Base-by-base conservation (phyloP, 1,140 invertebrate genomes). In the Philotrypesis tridentata region DNA sequence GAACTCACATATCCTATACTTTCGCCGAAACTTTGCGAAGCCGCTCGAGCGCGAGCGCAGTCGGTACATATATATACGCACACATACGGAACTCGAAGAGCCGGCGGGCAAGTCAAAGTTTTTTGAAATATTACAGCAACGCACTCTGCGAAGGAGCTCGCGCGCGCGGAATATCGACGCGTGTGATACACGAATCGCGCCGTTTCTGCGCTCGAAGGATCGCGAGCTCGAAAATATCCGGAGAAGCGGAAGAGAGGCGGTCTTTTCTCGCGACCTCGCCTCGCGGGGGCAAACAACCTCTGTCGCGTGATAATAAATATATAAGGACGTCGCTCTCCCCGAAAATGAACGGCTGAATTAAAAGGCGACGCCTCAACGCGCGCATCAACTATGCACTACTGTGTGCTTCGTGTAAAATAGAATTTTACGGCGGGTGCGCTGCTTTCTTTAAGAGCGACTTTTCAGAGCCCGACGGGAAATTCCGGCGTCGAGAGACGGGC, bases 251-350 rank as follows among this genome's bases (percentile, higher is more conserved):
- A n/a, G n/a, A n/a, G n/a, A n/a, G n/a, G n/a, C n/a, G n/a, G n/a
- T n/a, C 33, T 70, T 70, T 33, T n/a, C 8, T 33, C 37, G 14
- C 12, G 0, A 37, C 12, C 4, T 37, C n/a, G n/a, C n/a, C n/a
- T n/a, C n/a, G n/a, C n/a, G 12, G 31, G 86, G 85, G 87, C 82
- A 87, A 89, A 88, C 88, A 88, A 40, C 27, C 17, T 43, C 40
- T 43, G 17, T 3, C 70, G 37, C n/a, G n/a, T n/a, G n/a, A n/a
- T n/a, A n/a, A n/a, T n/a, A n/a, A n/a, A n/a, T n/a, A n/a, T n/a
- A n/a, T n/a, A n/a, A n/a, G n/a, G n/a, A n/a, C n/a, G n/a, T n/a
- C n/a, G n/a, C n/a, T n/a, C n/a, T n/a, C n/a, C n/a, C n/a, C 27
- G 86, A 86, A 82, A 88, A 87, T 81, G 82, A 86, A 83, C 75